Evolutionary conservation across 1,140 invertebrate genomes (phyloP), one percentile per base, ranked within the genome.

Genomic region (Calliopsis andreniformis): DNA sequence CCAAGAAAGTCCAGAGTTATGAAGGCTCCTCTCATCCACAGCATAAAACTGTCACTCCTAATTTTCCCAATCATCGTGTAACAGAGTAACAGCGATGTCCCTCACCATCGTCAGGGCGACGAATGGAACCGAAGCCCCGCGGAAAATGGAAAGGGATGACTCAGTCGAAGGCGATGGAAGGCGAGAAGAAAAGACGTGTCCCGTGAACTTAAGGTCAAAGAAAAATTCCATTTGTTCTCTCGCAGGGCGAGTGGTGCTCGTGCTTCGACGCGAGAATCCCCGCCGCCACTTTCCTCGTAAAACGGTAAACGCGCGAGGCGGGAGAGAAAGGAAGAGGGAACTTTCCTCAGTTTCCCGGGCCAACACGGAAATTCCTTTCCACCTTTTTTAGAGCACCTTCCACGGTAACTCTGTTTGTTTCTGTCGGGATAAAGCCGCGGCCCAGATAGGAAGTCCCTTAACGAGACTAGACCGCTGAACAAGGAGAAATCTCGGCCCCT

Each of bases 11-110:
- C n/a, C n/a, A n/a, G n/a, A n/a, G n/a, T n/a, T n/a, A n/a, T n/a
- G n/a, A n/a, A n/a, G n/a, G n/a, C n/a, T n/a, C n/a, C n/a, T n/a
- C n/a, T n/a, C n/a, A n/a, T n/a, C n/a, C n/a, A n/a, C n/a, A n/a
- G n/a, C n/a, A n/a, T n/a, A n/a, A n/a, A n/a, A n/a, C n/a, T n/a
- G 62, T 61, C 62, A 28, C 56, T 75, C 16, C 39, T 67, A 75
- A 75, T 75, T 75, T 68, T 47, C 32, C 39, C 68, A 73, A 78
- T 82, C 56, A 75, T 28, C 78, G 39, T 32, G 20, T 3, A n/a
- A 58, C n/a, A n/a, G n/a, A n/a, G n/a, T n/a, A n/a, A n/a, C n/a
- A n/a, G n/a, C 45, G 25, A 35, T 58, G 67, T 8, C 51, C 18
- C 42, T 28, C 39, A 2, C 6, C 18, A 32, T 39, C 35, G 35